Evolutionary conservation across 1,140 invertebrate species (phyloP), one percentile per base, ranked within the genome.

Genomic region (Hormaphis cornu): DNA sequence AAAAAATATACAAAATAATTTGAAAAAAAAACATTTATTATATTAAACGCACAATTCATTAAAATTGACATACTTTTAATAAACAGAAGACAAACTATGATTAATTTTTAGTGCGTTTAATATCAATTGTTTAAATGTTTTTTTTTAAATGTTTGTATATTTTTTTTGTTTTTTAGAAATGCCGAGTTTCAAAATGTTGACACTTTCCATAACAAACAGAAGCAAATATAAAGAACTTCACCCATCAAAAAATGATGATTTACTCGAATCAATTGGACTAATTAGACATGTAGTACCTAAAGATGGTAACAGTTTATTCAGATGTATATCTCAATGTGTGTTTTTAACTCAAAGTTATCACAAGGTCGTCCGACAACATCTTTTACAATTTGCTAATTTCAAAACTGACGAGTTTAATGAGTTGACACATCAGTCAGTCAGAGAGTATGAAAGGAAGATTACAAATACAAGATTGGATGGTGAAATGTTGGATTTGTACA

Each of bases 241-340:
- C 12, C 63, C 61, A 12, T 73, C 74, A 54, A 73, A 73, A 59
- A 74, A 87, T 42, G 90, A 93, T 76, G 83, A 86, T 66, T 92
- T 88, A 83, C 77, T 95, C 63, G 86, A 89, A 63, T 82, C 83
- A 42, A 81, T 88, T 74, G 88, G 88, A 35, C 87, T 87, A 74
- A 91, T 87, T 75, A 82, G 90, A 72, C 94, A 94, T 81, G 85
- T 88, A 73, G 85, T 87, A 50, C 88, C 90, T 44, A 84, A 86
- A 74, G 91, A 95, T 81, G 85, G 88, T 26, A 89, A 87, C 26
- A 92, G 89, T 74, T 80, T 94, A 30, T 95, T 93, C 77, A 82
- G 91, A 72, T 88, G 87, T 16, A 84, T 93, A 28, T 88, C 61
- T 0, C 61, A 66, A 9, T 66, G 61, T 1, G 71, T 84, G 59